Percentiles rank a stretch among this genome's conserved stretches.
Conservation (phyloP, 2,113 vertebrate genomes). For the Bungarus multicinctus region DNA sequence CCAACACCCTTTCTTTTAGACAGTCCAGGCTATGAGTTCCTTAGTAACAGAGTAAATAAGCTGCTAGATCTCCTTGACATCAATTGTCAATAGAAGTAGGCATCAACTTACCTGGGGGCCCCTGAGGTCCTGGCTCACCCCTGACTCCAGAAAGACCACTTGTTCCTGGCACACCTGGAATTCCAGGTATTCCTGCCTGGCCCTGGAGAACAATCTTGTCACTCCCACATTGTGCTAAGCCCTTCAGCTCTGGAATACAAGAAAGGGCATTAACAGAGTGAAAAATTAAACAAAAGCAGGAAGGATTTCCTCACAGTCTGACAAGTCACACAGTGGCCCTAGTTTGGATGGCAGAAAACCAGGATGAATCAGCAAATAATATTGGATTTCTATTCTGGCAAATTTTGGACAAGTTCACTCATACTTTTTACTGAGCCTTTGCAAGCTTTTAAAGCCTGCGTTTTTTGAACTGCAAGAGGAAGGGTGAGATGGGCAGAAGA, state of each 20-base stretch:
- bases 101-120: background rate
- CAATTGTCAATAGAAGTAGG: no score
- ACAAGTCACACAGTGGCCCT: background rate
- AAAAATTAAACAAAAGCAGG: background rate
- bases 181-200: conserved; percentile 23
- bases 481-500: background rate
- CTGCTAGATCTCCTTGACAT: no score
- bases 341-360: no score
- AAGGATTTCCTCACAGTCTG: background rate
- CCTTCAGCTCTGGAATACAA: conserved; percentile 7
- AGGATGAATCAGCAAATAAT: no score
- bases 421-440: background rate
- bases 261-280: background rate
- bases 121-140: background rate
- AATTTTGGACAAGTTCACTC: background rate
- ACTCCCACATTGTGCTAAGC: background rate
- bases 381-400: background rate
- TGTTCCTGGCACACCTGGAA: conserved; percentile 25
- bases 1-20: background rate
- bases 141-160: background rate
- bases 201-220: conserved; percentile 9
- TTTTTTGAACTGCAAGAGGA: background rate
- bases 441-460: background rate
- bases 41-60: no score
- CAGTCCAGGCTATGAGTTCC: background rate